Conservation (phyloP, 2,888 invertebrate genomes). For the Abscondita cerata region DNA sequence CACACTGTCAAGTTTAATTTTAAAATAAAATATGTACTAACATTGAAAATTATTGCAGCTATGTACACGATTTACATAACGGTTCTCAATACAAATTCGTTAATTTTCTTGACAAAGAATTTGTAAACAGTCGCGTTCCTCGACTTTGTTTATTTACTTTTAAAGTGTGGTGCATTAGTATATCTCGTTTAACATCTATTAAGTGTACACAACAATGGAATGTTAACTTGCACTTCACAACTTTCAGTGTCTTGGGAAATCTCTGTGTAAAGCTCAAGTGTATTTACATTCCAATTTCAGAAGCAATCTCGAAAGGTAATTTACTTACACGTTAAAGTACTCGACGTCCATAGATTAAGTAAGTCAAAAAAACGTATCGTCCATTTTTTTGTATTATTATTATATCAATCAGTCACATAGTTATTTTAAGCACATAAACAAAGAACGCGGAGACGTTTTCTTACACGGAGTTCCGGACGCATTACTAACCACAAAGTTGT, state of each 20-base stretch:
- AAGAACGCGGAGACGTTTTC: conserved; percentile 10
- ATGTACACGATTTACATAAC: no score
- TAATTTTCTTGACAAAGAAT: no score
- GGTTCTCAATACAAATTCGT: no score
- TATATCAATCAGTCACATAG: neutral
- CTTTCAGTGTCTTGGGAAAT: conserved; percentile 16
- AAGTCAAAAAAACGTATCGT: no score
- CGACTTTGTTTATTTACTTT: conserved; percentile 21
- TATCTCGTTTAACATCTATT: conserved; percentile 26
- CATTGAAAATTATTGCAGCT: no score
- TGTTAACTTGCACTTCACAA: conserved; percentile 20
- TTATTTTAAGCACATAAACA: neutral
- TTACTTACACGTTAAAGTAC: conserved; percentile 3
- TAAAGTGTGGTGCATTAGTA: conserved; percentile 20
- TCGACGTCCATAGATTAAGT: neutral
- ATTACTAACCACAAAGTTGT: neutral
- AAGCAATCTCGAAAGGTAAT: conserved; percentile 22
- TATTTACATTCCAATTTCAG: conserved; percentile 25
- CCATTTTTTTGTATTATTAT: no score
- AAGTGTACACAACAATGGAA: conserved; percentile 23
- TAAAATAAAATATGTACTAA: no score
- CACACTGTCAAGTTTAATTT: no score
- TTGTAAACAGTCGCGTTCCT: no score
- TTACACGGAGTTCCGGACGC: conserved; percentile 15
- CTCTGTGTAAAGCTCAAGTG: conserved; percentile 6